Conservation (phyloP, 1,140 invertebrate species). For the Anastrepha obliqua region DNA sequence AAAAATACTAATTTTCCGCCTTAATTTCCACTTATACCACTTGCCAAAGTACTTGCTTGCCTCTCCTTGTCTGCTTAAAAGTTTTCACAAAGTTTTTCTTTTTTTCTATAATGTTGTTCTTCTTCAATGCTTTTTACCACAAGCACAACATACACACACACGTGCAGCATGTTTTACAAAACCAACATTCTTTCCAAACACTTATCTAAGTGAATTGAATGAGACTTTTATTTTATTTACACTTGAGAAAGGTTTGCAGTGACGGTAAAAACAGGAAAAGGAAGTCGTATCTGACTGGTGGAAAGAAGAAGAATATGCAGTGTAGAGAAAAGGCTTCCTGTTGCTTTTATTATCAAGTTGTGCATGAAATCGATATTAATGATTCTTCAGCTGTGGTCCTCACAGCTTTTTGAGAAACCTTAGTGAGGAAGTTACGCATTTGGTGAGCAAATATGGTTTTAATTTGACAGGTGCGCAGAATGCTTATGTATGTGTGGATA, state of each 20-base stretch:
- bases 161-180: background rate
- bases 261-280: background rate
- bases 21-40: slow-evolving; percentile 36
- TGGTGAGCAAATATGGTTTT: too few species aligned
- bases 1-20: background rate
- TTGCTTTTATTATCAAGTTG: too few species aligned
- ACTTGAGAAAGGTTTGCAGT: background rate
- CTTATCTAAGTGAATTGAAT: slow-evolving; percentile 15
- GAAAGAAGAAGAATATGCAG: background rate
- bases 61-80: background rate
- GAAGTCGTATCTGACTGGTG: background rate
- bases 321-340: too few species aligned
- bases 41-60: background rate
- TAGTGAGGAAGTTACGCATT: too few species aligned
- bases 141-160: background rate
- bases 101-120: background rate
- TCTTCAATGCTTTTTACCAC: background rate
- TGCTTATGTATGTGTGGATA: too few species aligned
- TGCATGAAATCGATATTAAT: too few species aligned
- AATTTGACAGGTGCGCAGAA: too few species aligned
- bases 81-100: background rate
- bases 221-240: slow-evolving; percentile 41
- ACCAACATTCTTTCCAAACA: background rate
- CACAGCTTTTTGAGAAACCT: too few species aligned
- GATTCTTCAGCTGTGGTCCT: too few species aligned